Conservation (phyloP, 1,140 invertebrate genomes). For the Drosophila lowei region DNA sequence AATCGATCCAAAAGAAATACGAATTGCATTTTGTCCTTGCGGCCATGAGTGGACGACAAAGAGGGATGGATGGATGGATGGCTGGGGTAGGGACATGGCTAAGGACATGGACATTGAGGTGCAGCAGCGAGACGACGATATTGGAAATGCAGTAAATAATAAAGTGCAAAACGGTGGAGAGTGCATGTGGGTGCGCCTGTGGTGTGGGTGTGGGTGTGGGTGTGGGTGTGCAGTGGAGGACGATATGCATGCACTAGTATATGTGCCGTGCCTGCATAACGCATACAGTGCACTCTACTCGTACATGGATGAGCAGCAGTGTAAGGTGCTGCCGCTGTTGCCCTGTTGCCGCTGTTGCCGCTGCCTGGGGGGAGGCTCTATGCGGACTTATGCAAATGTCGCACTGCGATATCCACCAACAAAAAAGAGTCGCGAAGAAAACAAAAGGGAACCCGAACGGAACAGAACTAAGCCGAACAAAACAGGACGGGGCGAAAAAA, state of each 20-base stretch:
- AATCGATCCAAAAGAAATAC: no score
- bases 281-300: constrained; percentile 13
- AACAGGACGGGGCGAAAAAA: not conserved
- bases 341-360: no score
- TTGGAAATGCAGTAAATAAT: constrained; percentile 58
- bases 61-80: not conserved
- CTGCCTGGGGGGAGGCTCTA: constrained; percentile 14
- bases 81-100: not conserved
- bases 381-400: constrained; percentile 58
- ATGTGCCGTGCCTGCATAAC: constrained; percentile 4
- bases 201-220: no score
- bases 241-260: not conserved
- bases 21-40: constrained; percentile 54
- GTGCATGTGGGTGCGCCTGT: not conserved
- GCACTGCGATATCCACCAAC: constrained; percentile 32
- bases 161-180: constrained; percentile 17
- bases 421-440: constrained; percentile 33
- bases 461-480: not conserved
- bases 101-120: not conserved
- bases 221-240: not conserved
- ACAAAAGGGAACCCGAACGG: constrained; percentile 20
- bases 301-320: not conserved
- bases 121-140: constrained; percentile 15
- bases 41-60: constrained; percentile 34
- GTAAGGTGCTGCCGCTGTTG: not conserved